A percentile compares a stretch with the other conserved stretches of the same genome.
Evolutionary conservation across 1,140 invertebrate species (phyloP).

Genomic region (Sitobion miscanthi): DNA sequence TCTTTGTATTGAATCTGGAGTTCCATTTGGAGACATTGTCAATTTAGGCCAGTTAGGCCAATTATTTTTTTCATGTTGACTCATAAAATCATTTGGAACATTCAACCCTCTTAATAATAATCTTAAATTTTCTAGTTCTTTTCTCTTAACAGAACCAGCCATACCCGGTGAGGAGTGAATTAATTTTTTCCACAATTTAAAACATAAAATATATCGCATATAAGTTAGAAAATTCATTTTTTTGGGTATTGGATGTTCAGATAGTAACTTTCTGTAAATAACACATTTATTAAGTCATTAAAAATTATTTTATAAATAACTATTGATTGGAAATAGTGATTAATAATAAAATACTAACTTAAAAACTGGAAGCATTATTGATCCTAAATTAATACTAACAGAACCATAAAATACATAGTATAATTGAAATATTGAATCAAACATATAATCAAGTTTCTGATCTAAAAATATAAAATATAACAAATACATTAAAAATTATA

Average conservation of each 20-base stretch:
- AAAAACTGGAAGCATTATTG: conserved; percentile 43
- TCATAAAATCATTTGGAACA: conserved; percentile 43
- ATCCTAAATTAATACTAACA: not conserved
- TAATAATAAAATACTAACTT: conserved; percentile 26
- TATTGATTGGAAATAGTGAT: not conserved
- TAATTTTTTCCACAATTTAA: conserved; percentile 45
- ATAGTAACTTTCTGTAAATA: conserved; percentile 33
- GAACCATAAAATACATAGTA: conserved; percentile 51
- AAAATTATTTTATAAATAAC: not conserved
- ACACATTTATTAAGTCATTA: not conserved
- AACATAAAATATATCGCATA: conserved; percentile 47
- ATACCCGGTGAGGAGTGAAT: not conserved
- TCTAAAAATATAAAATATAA: conserved; percentile 31
- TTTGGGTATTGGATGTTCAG: conserved; percentile 16
- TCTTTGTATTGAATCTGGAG: conserved; percentile 30
- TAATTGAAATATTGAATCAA: conserved; percentile 52
- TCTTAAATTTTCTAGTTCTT: conserved; percentile 30
- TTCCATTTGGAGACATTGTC: conserved; percentile 32
- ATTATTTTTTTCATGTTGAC: conserved; percentile 28
- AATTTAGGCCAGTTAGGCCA: conserved; percentile 51
- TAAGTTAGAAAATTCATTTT: conserved; percentile 44
- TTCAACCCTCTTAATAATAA: conserved; percentile 29
- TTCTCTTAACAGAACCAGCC: conserved; percentile 1
- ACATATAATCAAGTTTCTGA: conserved; percentile 44
- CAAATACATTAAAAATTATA: not conserved